Conservation (phyloP, 92 coral and sea anemone genomes). For the Pocillopora meandrina region DNA sequence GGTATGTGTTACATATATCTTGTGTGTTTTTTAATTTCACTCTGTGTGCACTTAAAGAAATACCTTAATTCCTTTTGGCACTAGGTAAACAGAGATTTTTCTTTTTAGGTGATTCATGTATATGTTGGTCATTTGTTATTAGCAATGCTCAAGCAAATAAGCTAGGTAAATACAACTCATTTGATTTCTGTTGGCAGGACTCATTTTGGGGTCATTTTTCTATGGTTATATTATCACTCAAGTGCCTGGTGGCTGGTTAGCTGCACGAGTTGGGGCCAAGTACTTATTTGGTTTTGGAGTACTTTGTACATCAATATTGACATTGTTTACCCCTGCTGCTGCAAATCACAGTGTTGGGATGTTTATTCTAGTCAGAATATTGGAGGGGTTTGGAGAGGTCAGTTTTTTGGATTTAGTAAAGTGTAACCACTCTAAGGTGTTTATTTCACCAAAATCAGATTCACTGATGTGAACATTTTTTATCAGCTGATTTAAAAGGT, state of each 20-base stretch:
- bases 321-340: slow-evolving; percentile 88
- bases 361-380: slow-evolving; percentile 69
- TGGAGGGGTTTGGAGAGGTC: slow-evolving; percentile 98
- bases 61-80: no score
- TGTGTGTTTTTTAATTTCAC: no score
- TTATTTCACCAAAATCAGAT: no score
- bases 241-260: slow-evolving; percentile 97
- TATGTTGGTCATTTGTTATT: no score
- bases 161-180: no score
- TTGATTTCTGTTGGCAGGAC: slow-evolving; percentile 50
- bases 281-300: slow-evolving; percentile 88
- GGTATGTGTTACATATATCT: no score
- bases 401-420: neutral
- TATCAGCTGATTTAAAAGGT: no score
- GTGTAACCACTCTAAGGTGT: neutral
- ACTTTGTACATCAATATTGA: slow-evolving; percentile 76
- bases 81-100: no score
- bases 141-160: no score
- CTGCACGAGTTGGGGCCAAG: slow-evolving; percentile 83
- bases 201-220: slow-evolving; percentile 92
- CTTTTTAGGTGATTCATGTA: no score
- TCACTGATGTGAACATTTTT: no score
- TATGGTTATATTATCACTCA: slow-evolving; percentile 93
- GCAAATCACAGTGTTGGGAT: slow-evolving; percentile 77
- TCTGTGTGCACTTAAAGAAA: no score